phyloP scores from a whole-genome alignment of 2,113 vertebrate species.

The Ceyx cyanopectus region DNA sequence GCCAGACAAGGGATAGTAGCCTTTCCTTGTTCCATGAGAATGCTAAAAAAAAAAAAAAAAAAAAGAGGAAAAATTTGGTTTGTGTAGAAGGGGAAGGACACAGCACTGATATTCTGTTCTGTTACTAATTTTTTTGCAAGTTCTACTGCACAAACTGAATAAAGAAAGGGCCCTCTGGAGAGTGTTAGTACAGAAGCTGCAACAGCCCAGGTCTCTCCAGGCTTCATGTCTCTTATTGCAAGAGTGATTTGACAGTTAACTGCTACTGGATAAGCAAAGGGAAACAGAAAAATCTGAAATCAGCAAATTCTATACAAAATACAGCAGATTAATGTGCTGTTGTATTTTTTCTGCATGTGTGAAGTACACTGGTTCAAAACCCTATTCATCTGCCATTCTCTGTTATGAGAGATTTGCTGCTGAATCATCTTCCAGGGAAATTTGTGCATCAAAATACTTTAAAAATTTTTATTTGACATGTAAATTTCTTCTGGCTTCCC shows the following conservation, averaged over 20 bases:
- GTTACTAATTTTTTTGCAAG: no score
- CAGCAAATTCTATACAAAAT: background rate
- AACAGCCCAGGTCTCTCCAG: background rate
- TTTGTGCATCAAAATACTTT: background rate
- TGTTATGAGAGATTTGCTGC: background rate
- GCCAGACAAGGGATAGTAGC: constrained; percentile 74
- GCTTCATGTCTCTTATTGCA: background rate
- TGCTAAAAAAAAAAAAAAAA: background rate
- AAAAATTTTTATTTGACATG: background rate
- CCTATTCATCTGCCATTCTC: background rate
- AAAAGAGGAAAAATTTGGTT: background rate
- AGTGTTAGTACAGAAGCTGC: background rate
- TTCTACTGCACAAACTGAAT: background rate
- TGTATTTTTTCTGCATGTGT: background rate
- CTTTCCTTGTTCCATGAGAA: constrained; percentile 51
- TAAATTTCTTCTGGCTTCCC: background rate
- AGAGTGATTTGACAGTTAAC: background rate
- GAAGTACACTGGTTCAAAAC: background rate
- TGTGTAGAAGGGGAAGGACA: background rate
- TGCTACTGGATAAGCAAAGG: background rate
- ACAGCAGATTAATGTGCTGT: background rate
- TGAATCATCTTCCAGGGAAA: background rate
- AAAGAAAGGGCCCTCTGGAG: background rate
- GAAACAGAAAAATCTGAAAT: background rate
- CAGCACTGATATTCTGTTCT: background rate